Evolutionary conservation across 2,113 vertebrate species (phyloP).

Genomic region (Saccopteryx leptura): DNA sequence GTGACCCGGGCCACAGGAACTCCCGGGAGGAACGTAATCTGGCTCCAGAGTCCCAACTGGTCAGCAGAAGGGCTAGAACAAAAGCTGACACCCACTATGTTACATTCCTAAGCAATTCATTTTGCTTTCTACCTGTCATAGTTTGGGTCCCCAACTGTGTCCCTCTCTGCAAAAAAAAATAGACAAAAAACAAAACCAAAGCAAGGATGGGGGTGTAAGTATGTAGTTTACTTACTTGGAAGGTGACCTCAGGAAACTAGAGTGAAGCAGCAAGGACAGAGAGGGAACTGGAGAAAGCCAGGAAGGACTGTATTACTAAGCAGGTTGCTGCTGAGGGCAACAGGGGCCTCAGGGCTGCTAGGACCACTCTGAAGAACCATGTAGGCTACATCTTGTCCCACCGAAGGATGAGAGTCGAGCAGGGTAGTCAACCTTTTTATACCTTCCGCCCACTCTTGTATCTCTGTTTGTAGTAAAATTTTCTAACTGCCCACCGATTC

Average conservation of each 20-base stretch:
- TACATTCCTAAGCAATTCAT: not conserved
- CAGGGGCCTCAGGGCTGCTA: not conserved
- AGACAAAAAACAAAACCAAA: not conserved
- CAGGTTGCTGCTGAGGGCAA: not conserved
- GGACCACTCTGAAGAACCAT: not conserved
- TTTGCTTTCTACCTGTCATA: not conserved
- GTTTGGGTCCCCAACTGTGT: not conserved
- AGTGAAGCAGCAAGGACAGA: not conserved
- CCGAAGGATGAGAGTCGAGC: not conserved
- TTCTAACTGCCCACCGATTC: too few species aligned
- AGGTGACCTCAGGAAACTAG: not conserved
- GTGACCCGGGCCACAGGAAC: not conserved
- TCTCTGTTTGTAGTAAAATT: too few species aligned
- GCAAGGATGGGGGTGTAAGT: not conserved
- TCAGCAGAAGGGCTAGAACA: not conserved
- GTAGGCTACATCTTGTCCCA: not conserved
- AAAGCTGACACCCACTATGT: not conserved
- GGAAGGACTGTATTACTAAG: not conserved
- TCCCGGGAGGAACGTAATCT: fast-evolving
- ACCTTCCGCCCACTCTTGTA: too few species aligned
- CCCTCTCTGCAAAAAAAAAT: too few species aligned
- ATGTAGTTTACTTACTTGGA: not conserved
- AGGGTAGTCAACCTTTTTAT: too few species aligned
- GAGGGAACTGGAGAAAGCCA: not conserved
- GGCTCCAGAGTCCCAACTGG: not conserved